These are phyloP conservation scores for Atractosteus spatula DNA, from an alignment of 2,113 vertebrate species.

Conservation along the genomic window DNA sequence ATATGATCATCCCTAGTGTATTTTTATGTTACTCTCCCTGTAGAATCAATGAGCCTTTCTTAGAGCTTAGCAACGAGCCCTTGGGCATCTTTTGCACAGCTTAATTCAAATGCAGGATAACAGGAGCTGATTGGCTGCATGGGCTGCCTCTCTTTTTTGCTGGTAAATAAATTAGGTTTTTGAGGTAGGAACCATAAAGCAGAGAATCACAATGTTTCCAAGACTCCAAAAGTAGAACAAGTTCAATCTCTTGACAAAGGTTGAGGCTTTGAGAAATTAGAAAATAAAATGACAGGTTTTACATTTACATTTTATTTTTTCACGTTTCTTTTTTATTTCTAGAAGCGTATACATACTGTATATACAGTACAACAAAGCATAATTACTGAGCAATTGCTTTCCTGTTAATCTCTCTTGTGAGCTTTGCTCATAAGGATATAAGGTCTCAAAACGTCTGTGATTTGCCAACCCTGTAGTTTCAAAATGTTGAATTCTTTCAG, in stretches of 20 bases:
- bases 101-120: constrained; percentile 72
- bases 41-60: constrained; percentile 66
- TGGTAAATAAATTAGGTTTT: constrained; percentile 23
- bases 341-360: no score
- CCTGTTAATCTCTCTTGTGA: no score
- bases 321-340: no score
- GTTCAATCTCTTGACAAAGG: constrained; percentile 30
- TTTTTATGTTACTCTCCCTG: constrained; percentile 44
- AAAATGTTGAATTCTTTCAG: no score
- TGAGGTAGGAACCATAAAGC: constrained; percentile 29
- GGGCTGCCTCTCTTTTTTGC: constrained; percentile 30
- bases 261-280: no score
- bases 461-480: no score
- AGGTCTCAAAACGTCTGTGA: no score
- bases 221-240: constrained; percentile 49
- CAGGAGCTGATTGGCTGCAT: constrained; percentile 60
- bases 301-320: no score
- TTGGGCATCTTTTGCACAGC: constrained; percentile 73
- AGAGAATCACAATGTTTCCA: constrained; percentile 51
- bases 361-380: no score
- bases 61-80: constrained; percentile 77
- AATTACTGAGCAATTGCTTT: no score
- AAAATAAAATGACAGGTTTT: no score
- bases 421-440: no score
- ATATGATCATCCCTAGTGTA: not conserved